Evolutionary conservation across 2,797 vertebrate genomes (phyloP).

Genomic region (Leptodactylus fallax): DNA sequence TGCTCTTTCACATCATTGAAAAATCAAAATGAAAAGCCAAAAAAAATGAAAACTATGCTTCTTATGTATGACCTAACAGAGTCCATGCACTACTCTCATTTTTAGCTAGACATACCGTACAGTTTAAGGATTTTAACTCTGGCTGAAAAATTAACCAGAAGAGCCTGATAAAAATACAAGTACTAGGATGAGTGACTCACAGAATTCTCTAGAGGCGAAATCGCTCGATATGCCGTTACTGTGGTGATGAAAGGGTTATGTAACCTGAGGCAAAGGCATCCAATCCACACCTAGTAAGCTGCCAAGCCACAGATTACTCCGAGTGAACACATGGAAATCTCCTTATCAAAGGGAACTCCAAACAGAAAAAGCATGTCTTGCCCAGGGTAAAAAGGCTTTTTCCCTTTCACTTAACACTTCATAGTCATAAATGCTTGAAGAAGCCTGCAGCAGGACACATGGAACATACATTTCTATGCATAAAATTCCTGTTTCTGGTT

Average conservation of each 20-base stretch:
- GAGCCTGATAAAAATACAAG: background rate
- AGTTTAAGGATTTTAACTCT: too few relatives aligned
- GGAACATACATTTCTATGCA: conserved; percentile 17
- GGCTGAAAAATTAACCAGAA: too few relatives aligned
- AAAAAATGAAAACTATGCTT: too few relatives aligned
- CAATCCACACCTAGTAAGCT: conserved; percentile 34
- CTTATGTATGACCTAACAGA: too few relatives aligned
- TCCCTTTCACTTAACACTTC: conserved; percentile 30
- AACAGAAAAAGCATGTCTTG: conserved; percentile 23
- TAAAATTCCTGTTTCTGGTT: background rate
- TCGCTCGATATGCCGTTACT: background rate
- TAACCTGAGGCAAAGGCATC: conserved; percentile 19
- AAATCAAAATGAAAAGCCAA: too few relatives aligned
- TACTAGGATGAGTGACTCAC: background rate
- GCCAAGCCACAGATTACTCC: conserved; percentile 48
- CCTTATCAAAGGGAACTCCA: conserved; percentile 50
- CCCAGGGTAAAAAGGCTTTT: conserved; percentile 27
- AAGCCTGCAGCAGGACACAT: conserved; percentile 25
- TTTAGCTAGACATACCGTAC: background rate
- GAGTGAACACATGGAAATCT: conserved; percentile 47
- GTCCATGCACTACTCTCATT: too few relatives aligned
- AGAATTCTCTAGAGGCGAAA: background rate
- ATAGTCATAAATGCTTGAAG: conserved; percentile 18
- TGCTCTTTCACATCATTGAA: background rate
- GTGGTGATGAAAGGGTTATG: conserved; percentile 21